These are phyloP conservation scores for Saccopteryx leptura DNA, from an alignment of 2,113 vertebrate genomes.

Conservation along the genomic window DNA sequence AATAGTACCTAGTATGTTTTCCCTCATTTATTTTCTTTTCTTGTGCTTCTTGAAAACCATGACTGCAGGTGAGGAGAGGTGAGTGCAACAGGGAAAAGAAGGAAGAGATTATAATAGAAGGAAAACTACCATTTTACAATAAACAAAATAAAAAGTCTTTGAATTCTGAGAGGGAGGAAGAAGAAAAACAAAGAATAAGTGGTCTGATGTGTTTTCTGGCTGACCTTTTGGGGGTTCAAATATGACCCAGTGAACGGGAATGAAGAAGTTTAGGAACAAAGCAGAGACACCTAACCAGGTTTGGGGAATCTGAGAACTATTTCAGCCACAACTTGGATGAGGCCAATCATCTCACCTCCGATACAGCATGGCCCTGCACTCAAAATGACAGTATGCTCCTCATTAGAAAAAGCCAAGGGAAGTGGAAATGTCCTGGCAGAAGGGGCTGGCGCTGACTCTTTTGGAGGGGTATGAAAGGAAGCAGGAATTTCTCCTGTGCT, in stretches of 20 bases:
- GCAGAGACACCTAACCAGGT: neutral
- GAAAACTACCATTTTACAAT: neutral
- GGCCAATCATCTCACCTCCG: neutral
- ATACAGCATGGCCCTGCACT: neutral
- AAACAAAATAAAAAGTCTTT: slow-evolving; percentile 30
- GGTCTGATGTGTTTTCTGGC: neutral
- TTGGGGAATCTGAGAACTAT: neutral
- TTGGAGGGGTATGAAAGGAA: neutral
- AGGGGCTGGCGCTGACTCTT: neutral
- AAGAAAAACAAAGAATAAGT: neutral
- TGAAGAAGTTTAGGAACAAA: neutral
- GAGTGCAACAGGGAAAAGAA: neutral
- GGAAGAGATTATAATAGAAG: neutral
- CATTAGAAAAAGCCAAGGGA: neutral
- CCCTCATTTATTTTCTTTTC: neutral
- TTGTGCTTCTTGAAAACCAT: neutral
- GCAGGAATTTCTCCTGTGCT: neutral
- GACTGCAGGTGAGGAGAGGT: neutral
- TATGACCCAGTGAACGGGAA: neutral
- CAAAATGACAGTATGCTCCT: neutral
- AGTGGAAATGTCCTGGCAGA: neutral
- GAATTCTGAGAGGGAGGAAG: slow-evolving; percentile 2
- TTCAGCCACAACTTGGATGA: neutral
- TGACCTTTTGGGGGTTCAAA: neutral
- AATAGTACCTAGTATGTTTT: neutral